Evolutionary conservation across 2,113 vertebrate species (phyloP), one percentile per base, ranked within the genome.

Genomic region (Upupa epops): DNA sequence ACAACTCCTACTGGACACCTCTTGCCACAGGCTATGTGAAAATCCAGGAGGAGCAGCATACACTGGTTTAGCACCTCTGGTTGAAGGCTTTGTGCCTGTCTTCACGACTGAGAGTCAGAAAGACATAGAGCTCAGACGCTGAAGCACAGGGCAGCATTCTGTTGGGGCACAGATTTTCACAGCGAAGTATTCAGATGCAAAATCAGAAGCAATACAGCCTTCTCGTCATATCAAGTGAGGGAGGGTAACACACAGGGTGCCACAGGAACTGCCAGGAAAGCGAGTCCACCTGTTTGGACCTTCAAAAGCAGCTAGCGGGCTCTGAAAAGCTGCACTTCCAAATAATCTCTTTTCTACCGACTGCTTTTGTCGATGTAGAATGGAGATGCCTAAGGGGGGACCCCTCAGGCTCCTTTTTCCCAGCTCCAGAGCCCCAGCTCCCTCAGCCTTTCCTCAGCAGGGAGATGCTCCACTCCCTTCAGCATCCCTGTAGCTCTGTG

Each of bases 11-110:
- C 1, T 14, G 31, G 49, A 75, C 0, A 1, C 13, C 32, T 73
- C 71, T 58, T 29, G 55, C 86, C 86, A 46, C 65, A 42, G 90
- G 94, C 58, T 75, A 58, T 56, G 76, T 90, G 92, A 95, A 95
- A 85, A 86, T 82, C 70, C 5, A 2, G 76, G 90, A 77, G 71
- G 29, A 82, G 54, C 10, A 29, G 17, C n/a, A n/a, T 0, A 0
- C 48, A 2, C 31, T 32, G 80, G 22, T 90, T 93, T 93, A 91
- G 56, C 80, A 2, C 83, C 72, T 88, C 86, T 56, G 68, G 32
- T 89, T 88, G 56, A 74, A 77, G 55, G 64, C 60, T 89, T 66
- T 72, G 82, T 80, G 68, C 56, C 52, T 5, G 0, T 77, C 79
- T 77, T 86, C 69, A 70, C 83, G 20, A 66, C 18, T 4, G 6